Evolutionary conservation across 2,797 vertebrate genomes (phyloP), one percentile per base, ranked within the genome.

Genomic region (Vireo griseus): DNA sequence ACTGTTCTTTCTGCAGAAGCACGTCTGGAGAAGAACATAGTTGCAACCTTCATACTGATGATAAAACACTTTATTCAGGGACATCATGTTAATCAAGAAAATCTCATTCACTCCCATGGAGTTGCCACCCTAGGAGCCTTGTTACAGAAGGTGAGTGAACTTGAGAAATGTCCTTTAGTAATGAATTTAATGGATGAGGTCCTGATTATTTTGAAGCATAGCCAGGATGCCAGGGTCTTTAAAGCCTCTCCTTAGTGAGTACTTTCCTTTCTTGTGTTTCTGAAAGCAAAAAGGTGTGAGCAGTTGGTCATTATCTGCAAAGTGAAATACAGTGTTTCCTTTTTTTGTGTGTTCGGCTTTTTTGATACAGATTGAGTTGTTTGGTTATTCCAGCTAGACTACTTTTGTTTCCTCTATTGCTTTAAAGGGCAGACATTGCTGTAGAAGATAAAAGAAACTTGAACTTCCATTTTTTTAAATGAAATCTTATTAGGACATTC

Each of bases 31-130:
- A 99, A 99, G 97, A 99, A 99, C 88, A 94, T 99, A 51, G 97
- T 99, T 84, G 99, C 99, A 75, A 99, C 99, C 29, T 99, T 99
- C 97, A 97, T 99, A 87, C 96, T 99, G 97, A 98, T 99, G 97
- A 94, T 99, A 59, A 99, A 99, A 86, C 99, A 99, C 95, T 99
- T 99, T 90, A 98, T 99, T 96, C 98, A 99, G 97, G 98, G 99
- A 81, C 99, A 99, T 91, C 97, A 96, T 1, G 98, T 99, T 96
- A 99, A 99, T 97, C 99, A 99, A 97, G 99, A 99, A 96, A 99
- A 97, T 90, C 98, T 99, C 72, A 98, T 99, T 86, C 98, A 99
- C 96, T 98, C 98, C 8, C 98, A 99, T 58, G 98, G 98, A 51
- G 98, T 98, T 52, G 97, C 97, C 24, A 99, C 98, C 3, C 97